Conservation (phyloP, 1,140 invertebrate genomes). For the Lasioglossum baleicum region DNA sequence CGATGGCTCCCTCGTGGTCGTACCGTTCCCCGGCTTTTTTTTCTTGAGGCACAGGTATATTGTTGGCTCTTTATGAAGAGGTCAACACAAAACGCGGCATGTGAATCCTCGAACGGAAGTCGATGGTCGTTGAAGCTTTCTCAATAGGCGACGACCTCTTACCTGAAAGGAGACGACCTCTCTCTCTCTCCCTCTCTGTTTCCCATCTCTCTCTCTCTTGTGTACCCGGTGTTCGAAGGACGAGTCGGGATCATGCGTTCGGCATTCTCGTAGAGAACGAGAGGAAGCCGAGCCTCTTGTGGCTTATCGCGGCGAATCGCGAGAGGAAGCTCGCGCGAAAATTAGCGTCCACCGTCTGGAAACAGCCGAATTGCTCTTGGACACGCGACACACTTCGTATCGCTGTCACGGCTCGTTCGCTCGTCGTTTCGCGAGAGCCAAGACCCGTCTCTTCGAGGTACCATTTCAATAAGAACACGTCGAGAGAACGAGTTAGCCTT, state of each 20-base stretch:
- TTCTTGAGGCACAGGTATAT: not conserved
- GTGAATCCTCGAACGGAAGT: conserved; percentile 48
- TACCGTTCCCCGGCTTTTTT: not conserved
- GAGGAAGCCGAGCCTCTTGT: not conserved
- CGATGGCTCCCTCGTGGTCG: not conserved
- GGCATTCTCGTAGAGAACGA: not conserved
- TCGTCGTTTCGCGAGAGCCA: not conserved
- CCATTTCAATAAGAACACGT: conserved; percentile 22
- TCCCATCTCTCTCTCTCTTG: no score
- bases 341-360: conserved; percentile 14
- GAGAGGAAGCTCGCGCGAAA: conserved; percentile 27
- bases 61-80: conserved; percentile 16
- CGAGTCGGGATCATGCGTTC: not conserved
- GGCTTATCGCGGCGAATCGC: conserved; percentile 22
- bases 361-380: conserved; percentile 26
- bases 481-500: conserved; percentile 38
- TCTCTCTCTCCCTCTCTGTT: not conserved
- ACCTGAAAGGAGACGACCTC: conserved; percentile 39
- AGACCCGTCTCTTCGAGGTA: not conserved
- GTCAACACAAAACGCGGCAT: conserved; percentile 32
- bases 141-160: conserved; percentile 41
- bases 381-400: conserved; percentile 15
- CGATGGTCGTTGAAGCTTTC: conserved; percentile 45
- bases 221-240: not conserved
- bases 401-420: not conserved